Evolutionary conservation across 2,888 invertebrate genomes (phyloP).

Genomic region (Pemphredon lugubris): DNA sequence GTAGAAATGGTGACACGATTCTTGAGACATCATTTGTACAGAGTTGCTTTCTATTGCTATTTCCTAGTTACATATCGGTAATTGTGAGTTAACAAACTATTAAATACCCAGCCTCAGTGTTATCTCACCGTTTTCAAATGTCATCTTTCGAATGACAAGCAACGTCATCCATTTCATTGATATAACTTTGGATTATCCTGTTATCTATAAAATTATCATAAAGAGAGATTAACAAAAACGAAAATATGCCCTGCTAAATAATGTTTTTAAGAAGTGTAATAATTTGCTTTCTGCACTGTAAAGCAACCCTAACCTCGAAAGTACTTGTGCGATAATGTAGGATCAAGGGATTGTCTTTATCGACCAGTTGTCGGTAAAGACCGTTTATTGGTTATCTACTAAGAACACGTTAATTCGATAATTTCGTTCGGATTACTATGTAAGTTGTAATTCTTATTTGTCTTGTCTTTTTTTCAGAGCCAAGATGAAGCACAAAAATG

Average conservation of each 20-base stretch:
- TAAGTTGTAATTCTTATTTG: neutral
- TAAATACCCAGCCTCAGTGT: neutral
- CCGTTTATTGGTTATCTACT: neutral
- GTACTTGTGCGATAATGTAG: constrained; percentile 2
- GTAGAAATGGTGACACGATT: constrained; percentile 49
- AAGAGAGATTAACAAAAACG: too few species aligned
- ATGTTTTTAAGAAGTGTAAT: neutral
- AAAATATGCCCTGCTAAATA: too few species aligned
- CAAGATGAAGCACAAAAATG: constrained; percentile 20
- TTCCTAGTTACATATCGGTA: too few species aligned
- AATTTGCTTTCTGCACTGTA: constrained; percentile 4
- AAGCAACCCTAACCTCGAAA: constrained; percentile 42
- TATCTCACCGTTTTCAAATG: too few species aligned
- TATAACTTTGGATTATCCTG: too few species aligned
- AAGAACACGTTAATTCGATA: neutral
- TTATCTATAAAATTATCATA: too few species aligned
- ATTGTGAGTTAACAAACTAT: neutral
- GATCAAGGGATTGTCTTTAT: constrained; percentile 14
- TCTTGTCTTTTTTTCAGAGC: constrained; percentile 35
- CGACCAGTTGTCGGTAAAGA: constrained; percentile 29
- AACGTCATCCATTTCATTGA: neutral
- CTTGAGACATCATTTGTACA: constrained; percentile 46
- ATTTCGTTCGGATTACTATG: neutral
- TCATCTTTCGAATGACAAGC: neutral
- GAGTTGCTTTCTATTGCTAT: neutral